phyloP scores from a whole-genome alignment of 92 coral and sea anemone species.

The Micromussa lordhowensis region DNA sequence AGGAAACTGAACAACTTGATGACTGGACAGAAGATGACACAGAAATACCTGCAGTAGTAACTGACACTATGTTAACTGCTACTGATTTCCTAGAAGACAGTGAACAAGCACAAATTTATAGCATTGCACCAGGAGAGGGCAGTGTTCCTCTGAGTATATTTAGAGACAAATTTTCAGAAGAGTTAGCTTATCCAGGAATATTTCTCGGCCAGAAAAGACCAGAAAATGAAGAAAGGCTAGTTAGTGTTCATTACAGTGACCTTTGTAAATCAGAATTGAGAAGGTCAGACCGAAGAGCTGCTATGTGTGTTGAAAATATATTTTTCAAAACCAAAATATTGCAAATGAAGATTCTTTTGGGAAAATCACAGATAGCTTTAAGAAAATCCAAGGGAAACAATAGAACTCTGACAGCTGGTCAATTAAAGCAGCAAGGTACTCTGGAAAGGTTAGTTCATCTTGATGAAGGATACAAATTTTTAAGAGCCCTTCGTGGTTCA shows the following conservation, averaged over 20 bases:
- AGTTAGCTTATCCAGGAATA: conserved; percentile 54
- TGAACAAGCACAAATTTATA: too few species aligned
- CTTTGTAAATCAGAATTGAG: too few species aligned
- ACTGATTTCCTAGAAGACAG: too few species aligned
- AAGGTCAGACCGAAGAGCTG: conserved; percentile 41
- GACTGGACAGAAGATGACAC: conserved; percentile 33
- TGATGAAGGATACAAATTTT: conserved; percentile 55
- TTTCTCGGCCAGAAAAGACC: conserved; percentile 50
- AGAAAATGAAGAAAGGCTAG: conserved; percentile 30
- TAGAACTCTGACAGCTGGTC: conserved; percentile 49
- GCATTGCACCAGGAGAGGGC: too few species aligned
- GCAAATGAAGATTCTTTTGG: conserved; percentile 23
- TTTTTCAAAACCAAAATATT: conserved; percentile 43
- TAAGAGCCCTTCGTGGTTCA: too few species aligned
- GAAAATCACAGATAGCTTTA: conserved; percentile 34
- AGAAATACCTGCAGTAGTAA: conserved; percentile 54
- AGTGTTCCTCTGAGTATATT: conserved; percentile 11
- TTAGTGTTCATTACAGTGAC: conserved; percentile 13
- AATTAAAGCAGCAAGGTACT: conserved; percentile 62
- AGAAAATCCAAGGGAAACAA: conserved; percentile 43
- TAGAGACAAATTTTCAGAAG: conserved; percentile 23
- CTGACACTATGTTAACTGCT: conserved; percentile 20
- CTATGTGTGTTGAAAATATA: conserved; percentile 53
- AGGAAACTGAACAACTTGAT: not conserved
- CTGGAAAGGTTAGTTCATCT: conserved; percentile 53